These are phyloP conservation scores for Labeo catla DNA, from an alignment of 2,113 vertebrate genomes.

Conservation along the genomic window DNA sequence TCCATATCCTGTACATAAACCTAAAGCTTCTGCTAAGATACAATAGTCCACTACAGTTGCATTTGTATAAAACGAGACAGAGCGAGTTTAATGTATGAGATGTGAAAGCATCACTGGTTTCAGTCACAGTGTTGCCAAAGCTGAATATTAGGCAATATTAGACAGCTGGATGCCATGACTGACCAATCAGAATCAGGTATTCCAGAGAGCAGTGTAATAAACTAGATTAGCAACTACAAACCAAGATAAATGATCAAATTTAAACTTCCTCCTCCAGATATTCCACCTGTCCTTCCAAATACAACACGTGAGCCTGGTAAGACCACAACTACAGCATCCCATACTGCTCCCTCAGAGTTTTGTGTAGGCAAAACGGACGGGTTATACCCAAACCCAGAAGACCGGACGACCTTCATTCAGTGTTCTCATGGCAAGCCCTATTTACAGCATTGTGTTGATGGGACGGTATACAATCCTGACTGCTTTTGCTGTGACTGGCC, in stretches of 20 bases:
- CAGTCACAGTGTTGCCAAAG: too few relatives aligned
- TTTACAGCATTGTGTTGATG: conserved; percentile 52
- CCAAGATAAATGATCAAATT: neutral
- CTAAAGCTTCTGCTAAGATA: neutral
- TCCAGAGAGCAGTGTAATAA: neutral
- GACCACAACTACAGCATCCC: neutral
- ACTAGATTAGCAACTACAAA: conserved; percentile 43
- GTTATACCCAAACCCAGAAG: conserved; percentile 61
- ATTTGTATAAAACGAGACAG: too few relatives aligned
- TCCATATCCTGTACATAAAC: neutral
- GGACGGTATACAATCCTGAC: conserved; percentile 57
- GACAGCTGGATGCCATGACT: too few relatives aligned
- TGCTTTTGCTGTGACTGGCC: conserved; percentile 71
- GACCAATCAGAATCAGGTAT: neutral
- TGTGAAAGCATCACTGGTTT: too few relatives aligned
- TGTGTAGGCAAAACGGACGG: conserved; percentile 63
- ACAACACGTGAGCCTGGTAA: neutral
- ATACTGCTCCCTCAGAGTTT: conserved; percentile 44
- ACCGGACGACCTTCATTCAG: conserved; percentile 58
- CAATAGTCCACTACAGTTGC: too few relatives aligned
- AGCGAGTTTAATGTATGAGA: too few relatives aligned
- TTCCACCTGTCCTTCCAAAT: conserved; percentile 15
- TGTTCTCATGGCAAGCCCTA: conserved; percentile 60
- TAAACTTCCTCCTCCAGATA: conserved; percentile 7
- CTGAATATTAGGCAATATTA: too few relatives aligned